Conservation (phyloP, 2,888 invertebrate species). For the Drosophila niveifrons region DNA sequence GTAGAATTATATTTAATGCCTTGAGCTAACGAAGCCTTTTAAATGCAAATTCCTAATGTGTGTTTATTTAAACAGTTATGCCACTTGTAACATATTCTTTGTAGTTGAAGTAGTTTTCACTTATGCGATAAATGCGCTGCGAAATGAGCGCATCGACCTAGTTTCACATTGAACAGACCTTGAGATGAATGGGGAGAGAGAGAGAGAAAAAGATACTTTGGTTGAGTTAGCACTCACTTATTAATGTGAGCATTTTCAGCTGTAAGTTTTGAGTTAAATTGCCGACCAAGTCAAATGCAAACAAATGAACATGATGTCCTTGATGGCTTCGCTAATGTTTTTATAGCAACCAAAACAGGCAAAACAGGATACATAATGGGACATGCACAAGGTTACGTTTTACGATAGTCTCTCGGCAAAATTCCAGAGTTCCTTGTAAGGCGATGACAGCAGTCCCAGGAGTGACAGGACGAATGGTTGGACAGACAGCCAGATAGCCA, state of each 20-base stretch:
- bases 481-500: not conserved
- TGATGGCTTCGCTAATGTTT: slow-evolving; percentile 73
- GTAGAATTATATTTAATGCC: not conserved
- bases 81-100: not conserved
- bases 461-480: slow-evolving; percentile 3
- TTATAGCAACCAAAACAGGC: slow-evolving; percentile 47
- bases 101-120: slow-evolving; percentile 3
- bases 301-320: slow-evolving; percentile 60
- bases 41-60: not conserved
- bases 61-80: not conserved
- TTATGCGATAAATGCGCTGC: not conserved
- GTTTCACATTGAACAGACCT: slow-evolving; percentile 21
- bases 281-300: slow-evolving; percentile 69
- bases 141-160: slow-evolving; percentile 6
- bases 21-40: not conserved
- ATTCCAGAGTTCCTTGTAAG: slow-evolving; percentile 66
- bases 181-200: slow-evolving; percentile 27
- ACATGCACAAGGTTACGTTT: slow-evolving; percentile 67
- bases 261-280: slow-evolving; percentile 46
- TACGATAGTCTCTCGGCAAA: slow-evolving; percentile 58
- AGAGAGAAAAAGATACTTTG: not conserved
- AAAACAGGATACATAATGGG: slow-evolving; percentile 39
- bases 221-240: slow-evolving; percentile 32
- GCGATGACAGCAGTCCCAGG: slow-evolving; percentile 21
- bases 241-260: slow-evolving; percentile 47